A percentile compares a stretch with the other conserved stretches of the same genome.
These are phyloP conservation scores for Chydorus sphaericus DNA, from an alignment of 2,888 invertebrate species.

Conservation along the genomic window DNA sequence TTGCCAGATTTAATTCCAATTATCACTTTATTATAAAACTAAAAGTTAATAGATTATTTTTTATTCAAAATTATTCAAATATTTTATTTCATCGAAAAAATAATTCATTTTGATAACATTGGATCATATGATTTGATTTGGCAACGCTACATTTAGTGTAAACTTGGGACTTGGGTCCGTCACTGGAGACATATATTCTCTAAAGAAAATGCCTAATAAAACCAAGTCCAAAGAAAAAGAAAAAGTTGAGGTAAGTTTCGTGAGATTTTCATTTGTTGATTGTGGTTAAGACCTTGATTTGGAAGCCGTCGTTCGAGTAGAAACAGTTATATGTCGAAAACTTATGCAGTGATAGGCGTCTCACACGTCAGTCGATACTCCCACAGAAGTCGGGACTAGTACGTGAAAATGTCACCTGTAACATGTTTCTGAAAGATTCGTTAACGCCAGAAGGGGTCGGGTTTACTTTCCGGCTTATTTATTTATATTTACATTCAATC, in stretches of 20 bases:
- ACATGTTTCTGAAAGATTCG: too few relatives aligned
- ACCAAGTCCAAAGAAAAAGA: constrained; percentile 30
- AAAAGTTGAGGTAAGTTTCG: constrained; percentile 19
- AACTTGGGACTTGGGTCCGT: not conserved
- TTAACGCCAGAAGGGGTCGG: too few relatives aligned
- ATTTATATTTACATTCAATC: not conserved
- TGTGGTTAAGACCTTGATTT: too few relatives aligned
- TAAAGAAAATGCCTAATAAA: constrained; percentile 27
- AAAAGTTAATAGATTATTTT: not conserved
- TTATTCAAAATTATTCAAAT: not conserved
- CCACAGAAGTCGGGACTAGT: not conserved
- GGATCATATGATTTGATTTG: not conserved
- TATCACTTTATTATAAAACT: not conserved
- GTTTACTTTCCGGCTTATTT: too few relatives aligned
- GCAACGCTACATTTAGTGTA: not conserved
- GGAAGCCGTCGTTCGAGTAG: too few relatives aligned
- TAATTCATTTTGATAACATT: not conserved
- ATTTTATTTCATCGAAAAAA: not conserved
- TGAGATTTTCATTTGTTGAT: too few relatives aligned
- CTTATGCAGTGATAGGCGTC: not conserved
- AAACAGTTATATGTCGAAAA: not conserved
- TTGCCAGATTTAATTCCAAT: not conserved
- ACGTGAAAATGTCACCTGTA: constrained; percentile 12
- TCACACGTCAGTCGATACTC: constrained; percentile 7
- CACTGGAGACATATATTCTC: not conserved